Evolutionary conservation across 2,797 vertebrate genomes (phyloP).

Genomic region (Crenichthys baileyi): DNA sequence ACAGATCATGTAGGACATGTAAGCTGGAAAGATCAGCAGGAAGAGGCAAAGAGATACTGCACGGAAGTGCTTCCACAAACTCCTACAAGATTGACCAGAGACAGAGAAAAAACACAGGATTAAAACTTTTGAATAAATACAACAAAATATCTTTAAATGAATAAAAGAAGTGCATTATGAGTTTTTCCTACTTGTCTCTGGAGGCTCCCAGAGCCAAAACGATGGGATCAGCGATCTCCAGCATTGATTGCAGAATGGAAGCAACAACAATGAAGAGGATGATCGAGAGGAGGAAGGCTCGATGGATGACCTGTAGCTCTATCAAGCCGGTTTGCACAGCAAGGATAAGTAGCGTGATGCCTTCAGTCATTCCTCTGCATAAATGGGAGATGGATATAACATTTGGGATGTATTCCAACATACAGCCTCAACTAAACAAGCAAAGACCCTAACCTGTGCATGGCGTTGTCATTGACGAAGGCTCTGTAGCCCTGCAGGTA

Average conservation of each 20-base stretch:
- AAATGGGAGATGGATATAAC: neutral
- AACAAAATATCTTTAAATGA: neutral
- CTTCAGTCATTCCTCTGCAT: conserved; percentile 96
- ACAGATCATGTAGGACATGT: conserved; percentile 99
- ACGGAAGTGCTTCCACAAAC: conserved; percentile 97
- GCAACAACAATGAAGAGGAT: conserved; percentile 98
- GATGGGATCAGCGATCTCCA: conserved; percentile 98
- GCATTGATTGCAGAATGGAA: conserved; percentile 97
- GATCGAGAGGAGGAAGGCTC: conserved; percentile 97
- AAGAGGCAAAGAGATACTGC: conserved; percentile 95
- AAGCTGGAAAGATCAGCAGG: conserved; percentile 94
- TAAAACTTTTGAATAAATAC: neutral
- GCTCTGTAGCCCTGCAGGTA: conserved; percentile 97
- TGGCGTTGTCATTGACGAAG: conserved; percentile 98
- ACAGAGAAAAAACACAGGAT: neutral
- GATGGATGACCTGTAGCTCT: conserved; percentile 96
- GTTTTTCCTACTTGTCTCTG: conserved; percentile 90
- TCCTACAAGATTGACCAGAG: conserved; percentile 75
- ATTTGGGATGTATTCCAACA: neutral
- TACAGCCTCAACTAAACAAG: neutral
- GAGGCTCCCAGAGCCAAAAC: conserved; percentile 95
- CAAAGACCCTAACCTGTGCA: conserved; percentile 87
- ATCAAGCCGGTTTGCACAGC: conserved; percentile 98
- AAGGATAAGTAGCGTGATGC: conserved; percentile 94
- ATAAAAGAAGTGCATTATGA: neutral